These are phyloP conservation scores for Chiloscyllium punctatum DNA, from an alignment of 2,797 vertebrate species.

Conservation along the genomic window DNA sequence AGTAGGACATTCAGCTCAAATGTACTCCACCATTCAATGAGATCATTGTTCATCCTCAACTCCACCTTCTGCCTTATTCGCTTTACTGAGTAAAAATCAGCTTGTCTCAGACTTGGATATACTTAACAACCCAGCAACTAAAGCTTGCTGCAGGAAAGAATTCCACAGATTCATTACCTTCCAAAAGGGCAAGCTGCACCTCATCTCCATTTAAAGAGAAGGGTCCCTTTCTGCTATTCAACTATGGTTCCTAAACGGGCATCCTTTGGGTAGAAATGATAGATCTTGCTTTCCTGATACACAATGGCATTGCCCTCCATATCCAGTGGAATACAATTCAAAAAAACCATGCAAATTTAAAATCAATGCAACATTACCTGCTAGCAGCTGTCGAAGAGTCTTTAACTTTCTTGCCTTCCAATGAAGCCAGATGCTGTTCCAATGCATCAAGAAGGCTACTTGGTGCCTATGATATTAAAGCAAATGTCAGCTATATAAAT, in stretches of 20 bases:
- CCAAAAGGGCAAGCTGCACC: too few species aligned
- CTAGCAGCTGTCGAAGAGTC: constrained; percentile 90
- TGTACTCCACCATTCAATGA: too few species aligned
- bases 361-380: constrained; percentile 63
- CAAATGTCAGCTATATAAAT: not conserved
- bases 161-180: too few species aligned
- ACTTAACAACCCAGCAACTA: too few species aligned
- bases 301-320: not conserved
- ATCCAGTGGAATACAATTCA: not conserved
- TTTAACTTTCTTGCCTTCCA: constrained; percentile 99
- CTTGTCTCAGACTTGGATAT: too few species aligned
- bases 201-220: not conserved
- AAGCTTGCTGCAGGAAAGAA: too few species aligned
- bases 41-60: too few species aligned
- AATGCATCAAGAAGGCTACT: constrained; percentile 89
- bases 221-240: not conserved
- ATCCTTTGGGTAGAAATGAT: not conserved
- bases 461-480: constrained; percentile 68
- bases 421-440: constrained; percentile 94
- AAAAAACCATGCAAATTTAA: not conserved
- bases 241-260: not conserved
- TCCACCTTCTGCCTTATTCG: too few species aligned
- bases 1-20: too few species aligned
- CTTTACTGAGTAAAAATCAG: too few species aligned
- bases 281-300: not conserved